phyloP scores from a whole-genome alignment of 2,797 vertebrate species.

The Dendrocincla tyrannina region DNA sequence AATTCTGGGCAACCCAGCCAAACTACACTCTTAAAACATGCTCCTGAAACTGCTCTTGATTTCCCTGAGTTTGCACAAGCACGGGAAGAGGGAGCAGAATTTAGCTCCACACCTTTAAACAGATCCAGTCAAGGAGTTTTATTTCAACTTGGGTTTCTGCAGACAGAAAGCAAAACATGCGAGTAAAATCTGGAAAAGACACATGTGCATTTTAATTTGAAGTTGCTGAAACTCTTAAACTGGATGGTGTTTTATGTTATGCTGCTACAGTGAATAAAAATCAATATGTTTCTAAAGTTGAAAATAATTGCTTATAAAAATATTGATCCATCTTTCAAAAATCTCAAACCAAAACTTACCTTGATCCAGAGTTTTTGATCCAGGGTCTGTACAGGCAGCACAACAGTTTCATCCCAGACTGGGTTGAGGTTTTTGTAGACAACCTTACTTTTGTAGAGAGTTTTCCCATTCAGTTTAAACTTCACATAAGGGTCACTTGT shows the following conservation, averaged over 20 bases:
- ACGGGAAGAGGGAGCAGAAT: background rate
- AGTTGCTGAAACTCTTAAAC: constrained; percentile 1
- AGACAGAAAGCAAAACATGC: background rate
- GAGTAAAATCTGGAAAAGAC: constrained; percentile 28
- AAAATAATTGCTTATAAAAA: background rate
- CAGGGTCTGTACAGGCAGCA: constrained; percentile 85
- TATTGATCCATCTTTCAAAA: background rate
- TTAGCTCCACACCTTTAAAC: constrained; percentile 29
- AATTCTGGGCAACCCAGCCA: constrained; percentile 61
- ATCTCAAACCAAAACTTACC: constrained; percentile 70
- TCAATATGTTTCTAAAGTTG: background rate
- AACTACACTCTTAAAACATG: constrained; percentile 32
- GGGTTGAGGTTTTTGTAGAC: constrained; percentile 93
- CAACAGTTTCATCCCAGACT: constrained; percentile 91
- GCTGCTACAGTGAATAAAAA: background rate
- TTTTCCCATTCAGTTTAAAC: constrained; percentile 94
- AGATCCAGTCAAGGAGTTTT: constrained; percentile 42
- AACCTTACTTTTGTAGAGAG: constrained; percentile 96
- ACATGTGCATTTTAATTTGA: constrained; percentile 17
- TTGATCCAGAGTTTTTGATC: constrained; percentile 86
- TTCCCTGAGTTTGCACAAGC: constrained; percentile 24
- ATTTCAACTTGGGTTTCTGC: constrained; percentile 50
- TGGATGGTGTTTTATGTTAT: background rate
- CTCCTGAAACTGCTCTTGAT: background rate
- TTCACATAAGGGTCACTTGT: constrained; percentile 96